These are phyloP conservation scores for Zelostemma sp. DNA, from an alignment of 1,140 invertebrate genomes.

Conservation along the genomic window DNA sequence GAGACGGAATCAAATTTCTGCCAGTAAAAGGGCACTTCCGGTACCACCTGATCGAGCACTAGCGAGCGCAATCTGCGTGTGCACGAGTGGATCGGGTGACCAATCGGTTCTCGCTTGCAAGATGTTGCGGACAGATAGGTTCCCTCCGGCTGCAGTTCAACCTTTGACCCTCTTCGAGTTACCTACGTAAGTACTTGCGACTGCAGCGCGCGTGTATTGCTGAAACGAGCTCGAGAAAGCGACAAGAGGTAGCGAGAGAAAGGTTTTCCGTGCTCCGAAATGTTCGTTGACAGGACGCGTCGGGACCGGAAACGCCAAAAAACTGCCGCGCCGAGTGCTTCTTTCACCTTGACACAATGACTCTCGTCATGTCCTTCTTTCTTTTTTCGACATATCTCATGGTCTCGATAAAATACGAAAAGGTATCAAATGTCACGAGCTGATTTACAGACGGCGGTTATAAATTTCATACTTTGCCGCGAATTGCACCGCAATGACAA, in stretches of 20 bases:
- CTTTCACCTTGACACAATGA: neutral
- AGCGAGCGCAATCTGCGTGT: conserved; percentile 15
- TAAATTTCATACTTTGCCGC: neutral
- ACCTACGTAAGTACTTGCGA: neutral
- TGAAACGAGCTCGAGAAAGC: too few relatives aligned
- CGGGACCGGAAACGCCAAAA: neutral
- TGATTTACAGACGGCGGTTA: too few relatives aligned
- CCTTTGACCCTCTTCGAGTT: conserved; percentile 11
- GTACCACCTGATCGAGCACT: conserved; percentile 47
- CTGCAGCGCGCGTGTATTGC: too few relatives aligned
- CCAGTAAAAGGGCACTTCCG: conserved; percentile 53
- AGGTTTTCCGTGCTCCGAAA: neutral
- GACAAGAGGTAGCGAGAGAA: too few relatives aligned
- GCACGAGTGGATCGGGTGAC: conserved; percentile 51
- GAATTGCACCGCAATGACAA: neutral
- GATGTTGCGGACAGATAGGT: conserved; percentile 45
- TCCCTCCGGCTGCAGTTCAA: conserved; percentile 10
- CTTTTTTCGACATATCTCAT: too few relatives aligned
- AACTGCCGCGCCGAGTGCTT: neutral
- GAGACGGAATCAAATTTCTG: conserved; percentile 37
- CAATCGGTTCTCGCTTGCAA: conserved; percentile 56
- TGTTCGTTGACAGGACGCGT: neutral
- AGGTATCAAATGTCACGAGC: neutral
- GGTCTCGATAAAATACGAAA: neutral
- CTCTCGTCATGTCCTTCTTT: too few relatives aligned